Evolutionary conservation across 2,888 invertebrate species (phyloP).

Genomic region (Leucania comma): DNA sequence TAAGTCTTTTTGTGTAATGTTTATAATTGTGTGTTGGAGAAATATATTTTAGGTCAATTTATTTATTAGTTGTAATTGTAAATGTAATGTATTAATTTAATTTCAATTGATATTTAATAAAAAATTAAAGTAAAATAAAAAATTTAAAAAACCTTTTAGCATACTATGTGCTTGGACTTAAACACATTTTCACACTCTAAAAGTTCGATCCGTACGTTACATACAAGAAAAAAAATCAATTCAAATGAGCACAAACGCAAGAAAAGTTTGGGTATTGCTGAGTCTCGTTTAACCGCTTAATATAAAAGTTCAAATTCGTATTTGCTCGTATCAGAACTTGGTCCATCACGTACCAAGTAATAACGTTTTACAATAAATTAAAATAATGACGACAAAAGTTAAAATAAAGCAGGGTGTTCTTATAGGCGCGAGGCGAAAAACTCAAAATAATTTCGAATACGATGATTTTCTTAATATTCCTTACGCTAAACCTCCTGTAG

Average conservation of each 20-base stretch:
- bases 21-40: too few species aligned
- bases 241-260: neutral
- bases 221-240: neutral
- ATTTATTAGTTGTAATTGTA: too few species aligned
- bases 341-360: slow-evolving; percentile 14
- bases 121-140: too few species aligned
- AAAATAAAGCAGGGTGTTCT: slow-evolving; percentile 40
- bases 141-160: too few species aligned
- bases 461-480: slow-evolving; percentile 87
- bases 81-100: too few species aligned
- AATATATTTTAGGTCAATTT: too few species aligned
- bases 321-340: slow-evolving; percentile 22
- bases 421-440: slow-evolving; percentile 58
- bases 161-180: too few species aligned
- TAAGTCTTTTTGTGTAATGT: too few species aligned
- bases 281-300: neutral
- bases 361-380: neutral
- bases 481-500: slow-evolving; percentile 90
- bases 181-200: too few species aligned
- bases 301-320: slow-evolving; percentile 29
- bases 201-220: too few species aligned
- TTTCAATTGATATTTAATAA: too few species aligned
- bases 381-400: slow-evolving; percentile 41
- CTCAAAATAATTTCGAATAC: slow-evolving; percentile 80
- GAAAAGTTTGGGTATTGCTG: slow-evolving; percentile 30